A percentile compares a stretch with the other conserved stretches of the same genome.
phyloP scores from a whole-genome alignment of 2,797 vertebrate genomes.

The Lates japonicus region DNA sequence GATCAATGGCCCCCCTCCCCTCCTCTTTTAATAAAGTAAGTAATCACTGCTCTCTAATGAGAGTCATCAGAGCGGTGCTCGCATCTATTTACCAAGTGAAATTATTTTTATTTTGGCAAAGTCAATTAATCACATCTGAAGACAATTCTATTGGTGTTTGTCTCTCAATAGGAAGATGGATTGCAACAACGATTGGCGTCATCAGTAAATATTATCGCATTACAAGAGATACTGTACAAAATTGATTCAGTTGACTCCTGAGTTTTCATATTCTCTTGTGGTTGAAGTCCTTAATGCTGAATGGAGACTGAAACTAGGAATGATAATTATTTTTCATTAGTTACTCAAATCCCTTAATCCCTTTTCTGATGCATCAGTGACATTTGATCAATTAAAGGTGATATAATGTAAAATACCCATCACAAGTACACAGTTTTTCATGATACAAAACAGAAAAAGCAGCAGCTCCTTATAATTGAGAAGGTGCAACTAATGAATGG shows the following conservation, averaged over 20 bases:
- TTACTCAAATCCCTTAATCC: neutral
- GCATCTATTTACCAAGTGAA: slow-evolving; percentile 70
- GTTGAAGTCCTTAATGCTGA: slow-evolving; percentile 12
- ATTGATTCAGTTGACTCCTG: slow-evolving; percentile 56
- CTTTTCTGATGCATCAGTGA: neutral
- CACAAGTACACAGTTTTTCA: neutral
- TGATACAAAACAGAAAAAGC: neutral
- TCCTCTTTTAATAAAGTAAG: slow-evolving; percentile 53
- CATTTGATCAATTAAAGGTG: neutral
- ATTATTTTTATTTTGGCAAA: slow-evolving; percentile 71
- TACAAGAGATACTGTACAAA: slow-evolving; percentile 44
- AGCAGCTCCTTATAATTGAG: neutral
- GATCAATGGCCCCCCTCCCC: too few relatives aligned
- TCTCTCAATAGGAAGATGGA: slow-evolving; percentile 55
- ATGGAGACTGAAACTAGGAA: slow-evolving; percentile 6
- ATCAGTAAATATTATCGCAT: slow-evolving; percentile 61
- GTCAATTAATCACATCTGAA: slow-evolving; percentile 70
- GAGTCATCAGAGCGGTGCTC: slow-evolving; percentile 60
- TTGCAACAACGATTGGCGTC: slow-evolving; percentile 23
- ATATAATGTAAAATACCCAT: neutral
- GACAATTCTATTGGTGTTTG: slow-evolving; percentile 53
- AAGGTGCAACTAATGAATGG: neutral
- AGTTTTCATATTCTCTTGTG: neutral
- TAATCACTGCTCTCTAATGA: slow-evolving; percentile 73
- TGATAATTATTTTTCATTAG: neutral